Conservation (phyloP, 1,140 invertebrate genomes). For the Lasioglossum albipes region DNA sequence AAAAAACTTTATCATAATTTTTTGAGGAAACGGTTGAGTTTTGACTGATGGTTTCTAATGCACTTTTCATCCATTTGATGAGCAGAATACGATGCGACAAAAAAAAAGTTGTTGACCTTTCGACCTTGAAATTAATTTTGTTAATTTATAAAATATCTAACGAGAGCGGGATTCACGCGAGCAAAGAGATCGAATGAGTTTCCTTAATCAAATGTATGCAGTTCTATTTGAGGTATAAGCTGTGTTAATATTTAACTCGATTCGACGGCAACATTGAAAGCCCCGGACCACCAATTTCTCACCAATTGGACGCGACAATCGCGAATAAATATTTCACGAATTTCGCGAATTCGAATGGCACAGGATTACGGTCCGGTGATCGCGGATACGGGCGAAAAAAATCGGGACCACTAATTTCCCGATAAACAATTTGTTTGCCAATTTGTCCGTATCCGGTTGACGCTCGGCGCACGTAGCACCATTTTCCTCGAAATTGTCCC, state of each 20-base stretch:
- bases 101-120: no score
- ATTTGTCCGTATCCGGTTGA: not conserved
- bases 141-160: no score
- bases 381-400: constrained; percentile 17
- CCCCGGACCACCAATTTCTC: not conserved
- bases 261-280: no score
- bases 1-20: no score
- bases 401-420: constrained; percentile 5
- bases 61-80: no score
- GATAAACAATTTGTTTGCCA: constrained; percentile 17
- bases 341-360: not conserved
- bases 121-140: no score
- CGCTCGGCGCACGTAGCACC: not conserved
- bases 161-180: no score
- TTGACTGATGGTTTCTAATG: no score
- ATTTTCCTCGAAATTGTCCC: not conserved
- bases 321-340: constrained; percentile 20
- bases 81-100: no score
- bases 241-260: not conserved
- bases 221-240: not conserved
- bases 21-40: no score
- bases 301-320: not conserved
- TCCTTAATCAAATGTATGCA: not conserved
- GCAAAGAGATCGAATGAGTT: no score
- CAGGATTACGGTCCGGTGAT: not conserved